Conservation (phyloP, 2,113 vertebrate genomes). For the Elachura formosa region DNA sequence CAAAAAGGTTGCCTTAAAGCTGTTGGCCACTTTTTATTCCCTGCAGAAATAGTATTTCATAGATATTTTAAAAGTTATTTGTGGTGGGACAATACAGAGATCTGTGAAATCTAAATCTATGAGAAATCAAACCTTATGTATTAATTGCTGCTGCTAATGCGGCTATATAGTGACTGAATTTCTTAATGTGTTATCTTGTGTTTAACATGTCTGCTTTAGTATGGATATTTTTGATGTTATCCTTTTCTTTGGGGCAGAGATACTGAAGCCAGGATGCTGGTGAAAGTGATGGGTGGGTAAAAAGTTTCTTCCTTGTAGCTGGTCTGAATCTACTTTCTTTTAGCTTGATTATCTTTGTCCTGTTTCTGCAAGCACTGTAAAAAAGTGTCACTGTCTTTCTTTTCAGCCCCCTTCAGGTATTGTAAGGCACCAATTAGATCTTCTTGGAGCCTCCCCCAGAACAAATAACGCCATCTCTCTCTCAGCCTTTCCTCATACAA, state of each 20-base stretch:
- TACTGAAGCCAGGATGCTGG: neutral
- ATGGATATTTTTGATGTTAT: neutral
- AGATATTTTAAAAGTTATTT: neutral
- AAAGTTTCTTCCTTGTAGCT: neutral
- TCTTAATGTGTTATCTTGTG: neutral
- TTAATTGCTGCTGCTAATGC: neutral
- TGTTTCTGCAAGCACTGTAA: neutral
- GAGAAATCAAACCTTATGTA: neutral
- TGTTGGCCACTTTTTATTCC: neutral
- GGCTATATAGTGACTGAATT: neutral
- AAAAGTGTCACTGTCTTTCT: accelerated
- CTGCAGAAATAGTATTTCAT: neutral
- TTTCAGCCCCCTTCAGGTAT: neutral
- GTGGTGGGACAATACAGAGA: neutral
- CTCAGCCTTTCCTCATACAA: neutral
- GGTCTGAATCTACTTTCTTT: neutral
- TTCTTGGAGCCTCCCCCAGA: neutral
- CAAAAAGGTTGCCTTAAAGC: neutral
- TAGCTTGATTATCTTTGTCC: neutral
- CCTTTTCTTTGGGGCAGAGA: neutral
- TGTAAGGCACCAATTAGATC: neutral
- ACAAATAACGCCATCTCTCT: neutral
- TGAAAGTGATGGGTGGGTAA: neutral
- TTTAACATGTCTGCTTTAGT: neutral
- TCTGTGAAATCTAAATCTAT: neutral